Percentiles rank a stretch among this genome's conserved stretches.
phyloP scores from a whole-genome alignment of 92 coral and sea anemone genomes.

The Epizoanthus ramosus region DNA sequence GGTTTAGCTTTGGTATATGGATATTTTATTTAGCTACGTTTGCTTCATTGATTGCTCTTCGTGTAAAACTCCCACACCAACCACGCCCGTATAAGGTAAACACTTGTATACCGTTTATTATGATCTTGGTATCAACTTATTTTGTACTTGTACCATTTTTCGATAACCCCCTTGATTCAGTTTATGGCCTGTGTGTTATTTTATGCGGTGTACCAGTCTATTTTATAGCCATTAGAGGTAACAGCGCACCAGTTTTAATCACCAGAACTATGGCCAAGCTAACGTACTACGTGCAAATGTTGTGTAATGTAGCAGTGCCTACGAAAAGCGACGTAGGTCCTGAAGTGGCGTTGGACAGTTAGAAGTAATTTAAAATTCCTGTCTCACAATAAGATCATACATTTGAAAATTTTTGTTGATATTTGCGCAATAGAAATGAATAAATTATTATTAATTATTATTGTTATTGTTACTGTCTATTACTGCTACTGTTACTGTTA shows the following conservation, averaged over 20 bases:
- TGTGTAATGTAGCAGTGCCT: slow-evolving; percentile 7
- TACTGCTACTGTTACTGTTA: too few relatives aligned
- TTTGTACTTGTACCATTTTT: slow-evolving; percentile 55
- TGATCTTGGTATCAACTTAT: slow-evolving; percentile 42
- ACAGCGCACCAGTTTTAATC: background rate
- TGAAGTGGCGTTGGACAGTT: too few relatives aligned
- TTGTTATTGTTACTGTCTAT: too few relatives aligned
- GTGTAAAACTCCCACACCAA: slow-evolving; percentile 52
- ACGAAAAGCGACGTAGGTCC: background rate
- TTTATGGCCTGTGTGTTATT: slow-evolving; percentile 47
- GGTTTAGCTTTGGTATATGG: slow-evolving; percentile 56
- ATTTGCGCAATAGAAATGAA: too few relatives aligned
- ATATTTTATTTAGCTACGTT: slow-evolving; percentile 50
- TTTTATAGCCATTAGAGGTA: slow-evolving; percentile 27
- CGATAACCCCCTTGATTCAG: slow-evolving; percentile 55
- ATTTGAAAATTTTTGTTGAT: too few relatives aligned
- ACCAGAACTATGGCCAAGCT: background rate
- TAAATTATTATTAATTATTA: too few relatives aligned
- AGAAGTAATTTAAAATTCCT: too few relatives aligned
- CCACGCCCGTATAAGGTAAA: slow-evolving; percentile 57
- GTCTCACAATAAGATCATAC: too few relatives aligned
- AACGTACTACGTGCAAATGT: slow-evolving; percentile 8
- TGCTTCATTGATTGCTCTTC: slow-evolving; percentile 47
- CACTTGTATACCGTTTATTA: slow-evolving; percentile 37
- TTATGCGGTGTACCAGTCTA: slow-evolving; percentile 60